Evolutionary conservation across 2,113 vertebrate genomes (phyloP), one percentile per base, ranked within the genome.

Genomic region (Emberiza fucata): DNA sequence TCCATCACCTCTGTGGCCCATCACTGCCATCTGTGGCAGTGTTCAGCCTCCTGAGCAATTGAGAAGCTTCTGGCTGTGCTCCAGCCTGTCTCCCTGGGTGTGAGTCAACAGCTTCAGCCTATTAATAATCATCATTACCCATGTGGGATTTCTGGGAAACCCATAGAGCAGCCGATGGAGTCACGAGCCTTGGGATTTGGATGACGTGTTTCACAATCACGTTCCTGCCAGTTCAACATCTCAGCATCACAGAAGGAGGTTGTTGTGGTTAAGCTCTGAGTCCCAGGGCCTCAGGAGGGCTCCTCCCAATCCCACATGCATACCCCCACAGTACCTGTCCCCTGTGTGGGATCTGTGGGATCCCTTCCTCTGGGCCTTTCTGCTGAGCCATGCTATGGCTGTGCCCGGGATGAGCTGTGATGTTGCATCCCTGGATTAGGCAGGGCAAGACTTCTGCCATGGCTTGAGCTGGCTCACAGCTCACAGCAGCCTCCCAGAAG

Each of bases 91-190:
- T 96, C 92, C 88, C 90, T 94, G 84, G n/a, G 70, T 94, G 61
- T 88, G 88, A 93, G 91, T 96, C 88, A 96, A 93, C 93, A 93
- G 69, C 68, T 83, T 88, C 76, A 90, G 82, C 85, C 94, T 95
- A 92, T 95, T 96, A 93, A 97, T 97, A 95, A 90, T 82, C 84
- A 68, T 94, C 44, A 86, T 94, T 86, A 86, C 70, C 86, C 88
- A 39, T 29, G 4, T 86, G 93, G 93, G 92, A 21, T 90, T 95
- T 96, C 79, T 93, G 95, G 82, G 88, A 92, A 96, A 95, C 68
- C 93, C 92, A 86, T 76, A 86, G 69, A 93, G 56, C 88, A 81
- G 51, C 72, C 4, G 0, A 13, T 60, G 40, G 88, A 94, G 92
- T 78, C 95, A 93, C 2, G 3, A 94, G 82, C 85, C 76, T 86